Evolutionary conservation across 2,797 vertebrate genomes (phyloP).

Genomic region (Psittacula derbiana): DNA sequence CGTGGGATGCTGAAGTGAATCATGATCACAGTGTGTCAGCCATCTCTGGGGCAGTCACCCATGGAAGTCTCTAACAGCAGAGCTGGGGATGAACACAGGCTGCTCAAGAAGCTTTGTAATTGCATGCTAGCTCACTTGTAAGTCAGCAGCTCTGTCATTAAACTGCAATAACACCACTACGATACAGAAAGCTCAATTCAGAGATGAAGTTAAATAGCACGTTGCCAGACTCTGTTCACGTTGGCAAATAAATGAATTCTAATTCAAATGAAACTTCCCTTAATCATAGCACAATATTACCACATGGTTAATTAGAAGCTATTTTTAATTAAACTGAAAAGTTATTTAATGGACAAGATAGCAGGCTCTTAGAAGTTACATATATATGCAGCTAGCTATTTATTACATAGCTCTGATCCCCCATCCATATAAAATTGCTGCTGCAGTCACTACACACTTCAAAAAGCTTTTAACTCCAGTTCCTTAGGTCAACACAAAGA

Average conservation of each 20-base stretch:
- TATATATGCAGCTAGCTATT: not conserved
- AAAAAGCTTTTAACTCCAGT: constrained; percentile 8
- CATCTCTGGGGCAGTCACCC: not conserved
- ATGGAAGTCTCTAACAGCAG: not conserved
- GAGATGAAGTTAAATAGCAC: not conserved
- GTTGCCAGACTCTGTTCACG: not conserved
- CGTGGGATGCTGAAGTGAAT: not conserved
- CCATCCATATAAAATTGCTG: constrained; percentile 9
- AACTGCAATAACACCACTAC: not conserved
- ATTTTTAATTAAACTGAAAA: constrained; percentile 1
- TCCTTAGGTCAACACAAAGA: constrained; percentile 29
- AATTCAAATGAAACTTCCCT: constrained; percentile 29
- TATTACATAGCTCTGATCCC: constrained; percentile 13
- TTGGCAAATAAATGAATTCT: constrained; percentile 32
- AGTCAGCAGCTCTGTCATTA: constrained; percentile 12
- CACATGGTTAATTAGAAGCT: constrained; percentile 8
- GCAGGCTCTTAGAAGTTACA: not conserved
- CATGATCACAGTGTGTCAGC: not conserved
- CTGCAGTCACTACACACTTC: not conserved
- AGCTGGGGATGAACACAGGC: not conserved
- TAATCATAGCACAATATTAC: not conserved
- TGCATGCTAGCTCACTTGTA: not conserved
- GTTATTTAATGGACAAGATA: constrained; percentile 19
- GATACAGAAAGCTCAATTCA: not conserved
- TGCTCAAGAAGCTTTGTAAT: constrained; percentile 19